Conservation (phyloP, 2,797 vertebrate genomes). For the Ceyx erithaca region DNA sequence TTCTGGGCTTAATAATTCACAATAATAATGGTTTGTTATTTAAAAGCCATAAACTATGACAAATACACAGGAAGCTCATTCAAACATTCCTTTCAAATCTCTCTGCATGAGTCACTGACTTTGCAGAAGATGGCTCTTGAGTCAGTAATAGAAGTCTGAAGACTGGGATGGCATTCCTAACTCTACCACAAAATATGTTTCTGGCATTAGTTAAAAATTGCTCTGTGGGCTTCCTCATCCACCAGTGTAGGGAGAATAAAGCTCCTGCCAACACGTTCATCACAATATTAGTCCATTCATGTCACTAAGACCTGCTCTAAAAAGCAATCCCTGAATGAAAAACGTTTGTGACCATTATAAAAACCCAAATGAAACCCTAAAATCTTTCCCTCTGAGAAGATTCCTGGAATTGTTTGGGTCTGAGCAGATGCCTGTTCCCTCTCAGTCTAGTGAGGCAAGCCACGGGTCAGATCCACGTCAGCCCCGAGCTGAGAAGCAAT, state of each 20-base stretch:
- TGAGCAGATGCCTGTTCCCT: background rate
- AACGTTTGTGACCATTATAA: background rate
- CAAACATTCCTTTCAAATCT: constrained; percentile 45
- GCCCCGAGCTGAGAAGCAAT: background rate
- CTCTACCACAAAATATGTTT: constrained; percentile 39
- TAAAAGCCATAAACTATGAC: constrained; percentile 53
- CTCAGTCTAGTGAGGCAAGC: background rate
- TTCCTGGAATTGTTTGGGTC: background rate
- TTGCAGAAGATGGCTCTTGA: constrained; percentile 58
- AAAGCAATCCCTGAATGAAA: background rate
- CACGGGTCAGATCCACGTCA: background rate
- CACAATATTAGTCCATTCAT: background rate
- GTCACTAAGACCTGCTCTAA: background rate
- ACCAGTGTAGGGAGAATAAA: background rate
- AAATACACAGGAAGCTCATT: constrained; percentile 46
- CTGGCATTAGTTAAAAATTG: constrained; percentile 12
- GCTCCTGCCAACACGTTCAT: background rate
- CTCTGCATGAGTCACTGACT: constrained; percentile 46
- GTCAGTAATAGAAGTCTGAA: constrained; percentile 31
- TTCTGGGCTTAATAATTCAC: constrained; percentile 1
- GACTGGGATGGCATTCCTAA: constrained; percentile 38
- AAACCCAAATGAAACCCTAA: background rate
- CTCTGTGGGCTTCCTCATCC: constrained; percentile 22
- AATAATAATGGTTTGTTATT: constrained; percentile 36
- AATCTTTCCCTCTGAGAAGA: background rate